Conservation (phyloP, 2,113 vertebrate species). For the Phaethornis superciliosus region DNA sequence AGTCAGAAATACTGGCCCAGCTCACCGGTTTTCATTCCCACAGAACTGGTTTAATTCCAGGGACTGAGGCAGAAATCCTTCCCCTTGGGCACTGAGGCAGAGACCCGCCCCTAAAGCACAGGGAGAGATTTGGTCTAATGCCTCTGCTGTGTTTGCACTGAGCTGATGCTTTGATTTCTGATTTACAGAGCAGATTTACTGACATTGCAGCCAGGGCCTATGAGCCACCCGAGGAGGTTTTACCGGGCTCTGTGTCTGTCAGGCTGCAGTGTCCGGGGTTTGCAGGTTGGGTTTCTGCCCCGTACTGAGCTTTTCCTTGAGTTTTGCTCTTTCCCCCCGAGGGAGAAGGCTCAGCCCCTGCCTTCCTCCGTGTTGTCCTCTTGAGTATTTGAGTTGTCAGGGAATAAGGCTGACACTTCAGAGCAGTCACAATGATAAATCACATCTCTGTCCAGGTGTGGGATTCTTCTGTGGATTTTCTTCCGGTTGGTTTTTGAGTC, state of each 20-base stretch:
- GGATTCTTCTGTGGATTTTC: background rate
- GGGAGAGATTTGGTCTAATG: background rate
- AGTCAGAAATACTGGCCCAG: background rate
- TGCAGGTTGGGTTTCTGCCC: background rate
- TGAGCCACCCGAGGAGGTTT: background rate
- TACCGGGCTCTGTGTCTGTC: background rate
- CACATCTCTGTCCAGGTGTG: background rate
- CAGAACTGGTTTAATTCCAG: fast-evolving
- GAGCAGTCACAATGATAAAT: background rate
- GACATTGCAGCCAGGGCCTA: fast-evolving
- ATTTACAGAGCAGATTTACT: background rate
- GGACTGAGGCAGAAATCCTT: background rate
- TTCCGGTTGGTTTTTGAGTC: background rate
- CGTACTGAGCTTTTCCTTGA: fast-evolving
- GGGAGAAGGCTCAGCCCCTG: background rate
- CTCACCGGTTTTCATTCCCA: background rate
- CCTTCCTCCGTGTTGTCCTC: background rate
- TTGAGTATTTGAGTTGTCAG: background rate
- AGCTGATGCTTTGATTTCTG: background rate
- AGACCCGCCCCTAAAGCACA: background rate
- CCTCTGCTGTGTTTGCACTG: background rate
- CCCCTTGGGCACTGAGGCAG: fast-evolving
- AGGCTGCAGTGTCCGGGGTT: fast-evolving
- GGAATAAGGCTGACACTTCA: background rate
- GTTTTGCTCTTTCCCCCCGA: background rate